A percentile compares a stretch with the other conserved stretches of the same genome.
Conservation (phyloP, 1,140 invertebrate genomes). For the Lethocerus indicus region DNA sequence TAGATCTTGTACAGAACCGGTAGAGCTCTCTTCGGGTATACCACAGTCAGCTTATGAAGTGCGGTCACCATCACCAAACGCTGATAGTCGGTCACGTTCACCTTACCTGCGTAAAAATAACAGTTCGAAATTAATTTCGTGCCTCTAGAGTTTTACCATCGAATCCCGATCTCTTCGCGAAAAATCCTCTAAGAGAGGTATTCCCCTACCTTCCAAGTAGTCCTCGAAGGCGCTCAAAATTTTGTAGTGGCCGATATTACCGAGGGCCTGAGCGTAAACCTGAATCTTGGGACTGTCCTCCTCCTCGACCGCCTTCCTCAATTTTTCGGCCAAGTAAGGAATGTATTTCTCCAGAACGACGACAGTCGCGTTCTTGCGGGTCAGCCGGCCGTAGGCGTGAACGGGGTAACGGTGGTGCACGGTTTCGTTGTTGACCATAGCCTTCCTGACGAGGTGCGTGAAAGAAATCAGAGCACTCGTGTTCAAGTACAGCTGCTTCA, state of each 20-base stretch:
- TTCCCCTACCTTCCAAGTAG: constrained; percentile 39
- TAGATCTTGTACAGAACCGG: constrained; percentile 45
- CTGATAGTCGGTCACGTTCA: constrained; percentile 33
- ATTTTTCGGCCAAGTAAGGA: constrained; percentile 31
- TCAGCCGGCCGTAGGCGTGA: constrained; percentile 36
- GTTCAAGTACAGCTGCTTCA: constrained; percentile 28
- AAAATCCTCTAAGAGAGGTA: too few species aligned
- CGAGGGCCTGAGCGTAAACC: constrained; percentile 39
- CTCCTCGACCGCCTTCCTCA: constrained; percentile 31
- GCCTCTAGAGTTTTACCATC: too few species aligned
- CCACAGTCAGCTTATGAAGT: constrained; percentile 28
- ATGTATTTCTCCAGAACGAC: constrained; percentile 35
- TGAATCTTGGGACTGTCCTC: constrained; percentile 34
- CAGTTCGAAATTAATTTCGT: too few species aligned
- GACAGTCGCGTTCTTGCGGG: constrained; percentile 27
- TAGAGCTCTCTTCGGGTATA: constrained; percentile 30
- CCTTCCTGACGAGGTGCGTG: constrained; percentile 35
- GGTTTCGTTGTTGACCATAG: constrained; percentile 32
- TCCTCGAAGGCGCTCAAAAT: constrained; percentile 40
- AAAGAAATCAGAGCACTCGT: constrained; percentile 34
- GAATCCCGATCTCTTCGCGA: too few species aligned
- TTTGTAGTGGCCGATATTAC: constrained; percentile 36
- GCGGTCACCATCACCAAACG: constrained; percentile 37
- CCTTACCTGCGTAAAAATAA: too few species aligned
- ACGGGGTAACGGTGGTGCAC: constrained; percentile 40